Conservation (phyloP, 2,113 vertebrate species). For the Crotalus tigris region DNA sequence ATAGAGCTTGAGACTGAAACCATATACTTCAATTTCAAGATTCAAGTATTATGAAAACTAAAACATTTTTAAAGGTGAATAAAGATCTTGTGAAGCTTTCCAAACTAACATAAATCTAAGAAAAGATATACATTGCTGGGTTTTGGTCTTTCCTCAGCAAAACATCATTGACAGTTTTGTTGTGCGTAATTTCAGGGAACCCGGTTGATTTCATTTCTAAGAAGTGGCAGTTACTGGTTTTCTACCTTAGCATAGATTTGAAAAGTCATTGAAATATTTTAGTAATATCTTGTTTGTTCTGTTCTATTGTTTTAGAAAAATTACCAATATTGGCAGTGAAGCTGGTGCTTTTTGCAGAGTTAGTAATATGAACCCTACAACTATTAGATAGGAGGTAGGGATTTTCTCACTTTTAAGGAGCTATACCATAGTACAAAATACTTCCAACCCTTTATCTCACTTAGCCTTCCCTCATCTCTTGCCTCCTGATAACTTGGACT, state of each 20-base stretch:
- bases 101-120: slow-evolving; percentile 39
- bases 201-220: slow-evolving; percentile 58
- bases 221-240: slow-evolving; percentile 57
- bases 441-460: neutral
- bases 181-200: slow-evolving; percentile 53
- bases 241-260: slow-evolving; percentile 45
- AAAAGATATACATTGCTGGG: slow-evolving; percentile 3
- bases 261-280: slow-evolving; percentile 44
- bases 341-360: neutral
- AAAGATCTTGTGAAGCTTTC: slow-evolving; percentile 51
- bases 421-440: neutral
- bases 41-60: neutral
- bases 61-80: neutral
- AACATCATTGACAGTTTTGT: slow-evolving; percentile 1
- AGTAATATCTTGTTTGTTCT: slow-evolving; percentile 36
- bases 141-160: neutral
- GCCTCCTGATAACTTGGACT: neutral
- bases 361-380: neutral
- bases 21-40: neutral
- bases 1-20: slow-evolving; percentile 4
- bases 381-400: neutral
- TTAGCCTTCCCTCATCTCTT: neutral
- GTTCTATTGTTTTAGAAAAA: slow-evolving; percentile 42
- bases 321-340: slow-evolving; percentile 2
- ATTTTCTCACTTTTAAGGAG: neutral